Evolutionary conservation across 2,888 invertebrate genomes (phyloP).

Genomic region (Hirtodrosophila trivittata): DNA sequence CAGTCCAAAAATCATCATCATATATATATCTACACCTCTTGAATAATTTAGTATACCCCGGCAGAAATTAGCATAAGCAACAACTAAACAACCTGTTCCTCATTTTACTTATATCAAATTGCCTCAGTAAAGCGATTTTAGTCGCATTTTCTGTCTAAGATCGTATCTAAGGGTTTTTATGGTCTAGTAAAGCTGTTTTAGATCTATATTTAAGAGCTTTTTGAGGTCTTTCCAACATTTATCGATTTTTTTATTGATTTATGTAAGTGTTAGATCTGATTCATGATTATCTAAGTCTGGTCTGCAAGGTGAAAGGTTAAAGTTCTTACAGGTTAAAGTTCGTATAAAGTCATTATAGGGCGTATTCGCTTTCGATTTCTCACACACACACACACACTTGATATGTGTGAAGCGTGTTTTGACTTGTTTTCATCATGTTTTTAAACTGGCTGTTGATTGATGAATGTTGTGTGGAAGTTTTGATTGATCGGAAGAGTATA

Average conservation of each 20-base stretch:
- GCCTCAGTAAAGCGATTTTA: neutral
- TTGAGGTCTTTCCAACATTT: conserved; percentile 22
- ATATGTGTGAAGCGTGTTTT: conserved; percentile 4
- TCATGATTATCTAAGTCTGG: neutral
- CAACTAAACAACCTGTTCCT: conserved; percentile 22
- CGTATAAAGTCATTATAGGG: conserved; percentile 25
- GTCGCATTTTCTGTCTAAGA: no score
- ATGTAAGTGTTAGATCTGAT: neutral
- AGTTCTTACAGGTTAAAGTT: conserved; percentile 34
- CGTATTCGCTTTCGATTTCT: conserved; percentile 44
- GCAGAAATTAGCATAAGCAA: conserved; percentile 36
- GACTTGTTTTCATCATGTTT: conserved; percentile 35
- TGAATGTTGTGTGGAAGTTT: conserved; percentile 41
- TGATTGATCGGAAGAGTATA: conserved; percentile 64
- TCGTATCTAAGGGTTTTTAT: conserved; percentile 4
- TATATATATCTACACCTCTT: conserved; percentile 3
- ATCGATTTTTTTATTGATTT: conserved; percentile 8
- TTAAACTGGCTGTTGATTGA: conserved; percentile 46
- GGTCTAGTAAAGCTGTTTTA: conserved; percentile 14
- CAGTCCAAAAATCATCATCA: conserved; percentile 8
- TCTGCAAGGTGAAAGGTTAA: conserved; percentile 52
- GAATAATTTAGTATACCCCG: conserved; percentile 12
- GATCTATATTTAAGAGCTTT: conserved; percentile 9
- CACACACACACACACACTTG: conserved; percentile 10
- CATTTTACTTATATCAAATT: conserved; percentile 6